These are phyloP conservation scores for Phaethon lepturus DNA, from an alignment of 2,113 vertebrate species.

Conservation along the genomic window DNA sequence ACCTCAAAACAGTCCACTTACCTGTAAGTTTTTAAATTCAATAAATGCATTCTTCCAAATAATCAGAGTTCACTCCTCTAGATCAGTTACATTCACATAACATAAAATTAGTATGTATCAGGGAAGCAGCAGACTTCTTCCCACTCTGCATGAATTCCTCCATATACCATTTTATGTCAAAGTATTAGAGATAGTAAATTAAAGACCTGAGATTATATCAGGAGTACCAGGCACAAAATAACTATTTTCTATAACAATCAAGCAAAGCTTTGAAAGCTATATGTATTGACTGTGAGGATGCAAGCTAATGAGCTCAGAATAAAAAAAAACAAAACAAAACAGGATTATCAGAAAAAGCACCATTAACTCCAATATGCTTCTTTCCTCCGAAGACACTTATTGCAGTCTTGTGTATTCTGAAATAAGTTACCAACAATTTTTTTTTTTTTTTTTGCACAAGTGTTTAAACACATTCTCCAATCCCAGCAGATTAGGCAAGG, in stretches of 20 bases:
- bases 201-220: background rate
- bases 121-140: background rate
- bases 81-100: background rate
- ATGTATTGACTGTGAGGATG: background rate
- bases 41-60: background rate
- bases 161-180: background rate
- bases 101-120: background rate
- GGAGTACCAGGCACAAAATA: background rate
- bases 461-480: background rate
- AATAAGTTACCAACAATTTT: background rate
- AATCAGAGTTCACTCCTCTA: background rate
- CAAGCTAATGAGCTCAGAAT: background rate
- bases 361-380: background rate
- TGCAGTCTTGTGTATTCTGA: background rate
- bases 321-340: background rate
- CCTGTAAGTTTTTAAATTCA: background rate
- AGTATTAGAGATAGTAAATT: background rate
- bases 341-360: background rate
- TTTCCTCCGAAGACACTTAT: background rate
- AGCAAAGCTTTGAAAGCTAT: background rate
- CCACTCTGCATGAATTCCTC: background rate
- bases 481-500: background rate
- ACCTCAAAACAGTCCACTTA: background rate
- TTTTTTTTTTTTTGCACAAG: background rate
- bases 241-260: background rate